Base-by-base conservation (phyloP, 2,888 invertebrate genomes). In the Drosophila monieri region DNA sequence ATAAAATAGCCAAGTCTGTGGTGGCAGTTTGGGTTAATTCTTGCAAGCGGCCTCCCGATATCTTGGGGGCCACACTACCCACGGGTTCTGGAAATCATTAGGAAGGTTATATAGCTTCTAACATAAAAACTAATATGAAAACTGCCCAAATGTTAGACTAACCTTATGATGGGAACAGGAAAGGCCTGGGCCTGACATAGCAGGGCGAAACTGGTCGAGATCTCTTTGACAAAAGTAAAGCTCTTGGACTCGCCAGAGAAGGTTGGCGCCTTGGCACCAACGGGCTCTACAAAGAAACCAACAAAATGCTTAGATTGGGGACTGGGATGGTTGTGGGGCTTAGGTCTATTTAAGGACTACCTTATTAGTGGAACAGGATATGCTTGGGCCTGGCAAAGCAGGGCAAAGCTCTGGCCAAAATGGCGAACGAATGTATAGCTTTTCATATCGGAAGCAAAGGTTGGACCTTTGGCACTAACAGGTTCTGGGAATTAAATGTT, bases 81-180 rank as follows among this genome's bases (percentile, higher is more conserved):
- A 93, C 90, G 1, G 93, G 93, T 78, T 93, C 93, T 93, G 85
- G 0, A 66, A 76, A 59, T 18, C 2, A 27, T 15, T 10, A 1
- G 0, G 6, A 27, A 8, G n/a, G n/a, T 35, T 1, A 2, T 35
- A 6, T 14, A 35, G 1, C 1, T 35, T 6, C 14, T 35, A n/a
- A 35, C 1, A 6, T 2, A 14, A 35, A 35, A 35, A 35, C 35
- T 35, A 6, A 18, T 18, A 1, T n/a, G 39, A 65, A 72, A 83
- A 77, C 76, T 81, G 80, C 80, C 79, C 51, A 57, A 71, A 14
- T 51, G n/a, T 21, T 25, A 15, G 71, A 89, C 89, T 77, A 93
- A 95, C 95, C 95, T 94, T 93, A 94, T 94, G 68, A 94, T 89
- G 78, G 95, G 96, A 78, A 95, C 94, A 47, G 96, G 96, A 92